Base-by-base conservation (phyloP, 2,888 invertebrate genomes). In the Cenopis cana region DNA sequence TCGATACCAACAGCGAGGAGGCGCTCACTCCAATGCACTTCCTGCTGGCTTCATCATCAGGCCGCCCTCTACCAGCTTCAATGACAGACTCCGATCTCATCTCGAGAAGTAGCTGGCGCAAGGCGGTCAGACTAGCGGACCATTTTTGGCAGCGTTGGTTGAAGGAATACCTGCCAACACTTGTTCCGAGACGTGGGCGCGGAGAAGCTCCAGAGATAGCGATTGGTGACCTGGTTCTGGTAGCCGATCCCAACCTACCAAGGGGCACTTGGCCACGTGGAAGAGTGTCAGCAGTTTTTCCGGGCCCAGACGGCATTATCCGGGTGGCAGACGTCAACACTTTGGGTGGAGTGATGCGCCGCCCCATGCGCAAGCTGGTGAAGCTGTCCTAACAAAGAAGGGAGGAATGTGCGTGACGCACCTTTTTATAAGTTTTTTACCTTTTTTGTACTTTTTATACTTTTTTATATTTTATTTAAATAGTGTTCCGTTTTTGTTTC, bases 251-350 rank as follows among this genome's bases (percentile, higher is more conserved):
- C 8, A 56, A 14, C 2, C 17, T n/a, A 1, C 56, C 56, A 3
- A 56, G 36, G n/a, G 36, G 56, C 8, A 6, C 36, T 12, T 56
- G 36, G 56, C 56, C 56, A 14, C 33, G 56, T 6, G 56, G 56
- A 11, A 5, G 33, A 1, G 17, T 56, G 5, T 36, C 17, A 1
- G 14, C 56, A 12, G 36, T 56, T 36, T 36, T 36, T 17, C 56
- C 56, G 17, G 36, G 33, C 56, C 56, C 36, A 6, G 56, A 36
- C 33, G 56, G 56, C 56, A n/a, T 33, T 1, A 36, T 56, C 36
- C 4, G 56, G n/a, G 56, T 56, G 10, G n/a, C 36, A 5, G 56
- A 56, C 8, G 17, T 36, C 5, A 11, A 36, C n/a, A 56, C 56
- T n/a, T n/a, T n/a, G n/a, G 1, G 10, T 8, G 33, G 33, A 36